phyloP scores from a whole-genome alignment of 2,113 vertebrate genomes.

The Semnopithecus entellus region DNA sequence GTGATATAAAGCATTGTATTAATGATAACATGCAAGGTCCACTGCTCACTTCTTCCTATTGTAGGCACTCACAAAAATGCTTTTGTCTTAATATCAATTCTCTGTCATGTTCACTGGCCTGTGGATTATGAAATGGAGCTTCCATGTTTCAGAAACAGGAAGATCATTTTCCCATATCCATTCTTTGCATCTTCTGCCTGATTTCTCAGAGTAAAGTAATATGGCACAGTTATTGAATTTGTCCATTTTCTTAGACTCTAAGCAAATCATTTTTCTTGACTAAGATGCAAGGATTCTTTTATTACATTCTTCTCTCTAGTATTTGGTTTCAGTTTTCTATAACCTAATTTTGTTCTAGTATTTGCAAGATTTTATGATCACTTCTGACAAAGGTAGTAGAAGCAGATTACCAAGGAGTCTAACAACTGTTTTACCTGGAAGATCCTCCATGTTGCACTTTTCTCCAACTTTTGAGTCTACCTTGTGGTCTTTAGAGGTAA shows the following conservation, averaged over 20 bases:
- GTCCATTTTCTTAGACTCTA: neutral
- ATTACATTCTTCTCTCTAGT: slow-evolving; percentile 38
- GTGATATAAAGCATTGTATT: neutral
- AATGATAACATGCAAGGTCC: neutral
- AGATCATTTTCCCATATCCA: neutral
- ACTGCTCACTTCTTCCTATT: neutral
- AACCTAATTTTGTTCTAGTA: neutral
- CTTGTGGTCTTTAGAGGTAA: neutral
- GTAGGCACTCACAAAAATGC: neutral
- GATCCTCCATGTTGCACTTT: neutral
- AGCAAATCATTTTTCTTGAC: slow-evolving; percentile 25
- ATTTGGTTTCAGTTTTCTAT: neutral
- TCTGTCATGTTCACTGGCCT: neutral
- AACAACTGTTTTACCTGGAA: neutral
- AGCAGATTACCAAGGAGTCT: neutral
- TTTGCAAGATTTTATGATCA: neutral
- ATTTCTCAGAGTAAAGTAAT: neutral
- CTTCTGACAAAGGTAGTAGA: slow-evolving; percentile 13
- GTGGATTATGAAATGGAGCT: neutral
- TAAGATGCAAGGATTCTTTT: slow-evolving; percentile 14
- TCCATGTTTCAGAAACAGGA: neutral
- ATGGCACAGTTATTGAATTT: slow-evolving; percentile 11
- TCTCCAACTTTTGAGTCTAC: neutral
- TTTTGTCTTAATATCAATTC: neutral
- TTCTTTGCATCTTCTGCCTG: neutral